Conservation (phyloP, 2,888 invertebrate species). For the Hypselothyrea guttata region DNA sequence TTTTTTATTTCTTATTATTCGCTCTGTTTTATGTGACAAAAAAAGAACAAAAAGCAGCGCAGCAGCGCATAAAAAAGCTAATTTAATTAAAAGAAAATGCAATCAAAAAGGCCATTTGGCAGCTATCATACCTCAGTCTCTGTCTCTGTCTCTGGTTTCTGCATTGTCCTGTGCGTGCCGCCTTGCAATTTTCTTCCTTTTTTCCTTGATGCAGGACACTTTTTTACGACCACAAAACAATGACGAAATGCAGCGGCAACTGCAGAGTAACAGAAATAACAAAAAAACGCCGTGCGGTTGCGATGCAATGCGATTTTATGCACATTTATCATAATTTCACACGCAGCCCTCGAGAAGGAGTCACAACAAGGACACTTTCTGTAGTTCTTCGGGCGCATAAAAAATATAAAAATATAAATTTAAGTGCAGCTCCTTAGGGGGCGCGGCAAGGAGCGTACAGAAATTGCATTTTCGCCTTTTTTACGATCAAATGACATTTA, state of each 20-base stretch:
- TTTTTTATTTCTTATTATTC: constrained; percentile 22
- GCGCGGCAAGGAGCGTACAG: constrained; percentile 33
- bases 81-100: constrained; percentile 77
- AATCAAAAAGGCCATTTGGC: constrained; percentile 70
- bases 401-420: constrained; percentile 68
- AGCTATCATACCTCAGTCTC: constrained; percentile 3
- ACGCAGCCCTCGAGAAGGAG: constrained; percentile 64
- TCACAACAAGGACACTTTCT: constrained; percentile 53
- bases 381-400: constrained; percentile 40
- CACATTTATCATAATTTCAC: constrained; percentile 78
- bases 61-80: constrained; percentile 72
- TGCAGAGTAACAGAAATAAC: constrained; percentile 34
- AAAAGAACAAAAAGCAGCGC: constrained; percentile 61
- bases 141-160: neutral
- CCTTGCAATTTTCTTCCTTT: constrained; percentile 61
- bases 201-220: constrained; percentile 52
- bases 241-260: constrained; percentile 58
- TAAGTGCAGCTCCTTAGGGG: constrained; percentile 56
- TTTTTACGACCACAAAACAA: constrained; percentile 70
- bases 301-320: constrained; percentile 70
- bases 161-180: constrained; percentile 71
- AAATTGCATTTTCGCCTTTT: constrained; percentile 73
- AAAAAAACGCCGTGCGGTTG: constrained; percentile 30
- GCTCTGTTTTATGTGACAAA: constrained; percentile 13
- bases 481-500: constrained; percentile 73